Evolutionary conservation across 1,140 invertebrate species (phyloP), one percentile per base, ranked within the genome.

Genomic region (Drosophila mauritiana): DNA sequence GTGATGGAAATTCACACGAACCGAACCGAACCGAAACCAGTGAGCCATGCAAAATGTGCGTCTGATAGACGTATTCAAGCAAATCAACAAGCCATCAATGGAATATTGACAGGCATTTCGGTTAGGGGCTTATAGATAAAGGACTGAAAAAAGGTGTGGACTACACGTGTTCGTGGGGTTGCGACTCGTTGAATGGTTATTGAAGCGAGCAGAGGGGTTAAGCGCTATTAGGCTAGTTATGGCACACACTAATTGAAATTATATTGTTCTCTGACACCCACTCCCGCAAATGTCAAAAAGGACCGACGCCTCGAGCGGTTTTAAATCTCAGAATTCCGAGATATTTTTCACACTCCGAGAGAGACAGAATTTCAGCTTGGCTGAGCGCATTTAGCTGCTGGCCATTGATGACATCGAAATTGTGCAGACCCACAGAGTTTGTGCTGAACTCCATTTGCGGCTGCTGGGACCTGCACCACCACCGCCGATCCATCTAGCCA

Each of bases 341-440:
- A 62, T 75, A 40, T 42, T 72, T 70, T 70, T 36, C 27, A 69
- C 49, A 25, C 45, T 63, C 8, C 17, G 13, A 34, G 45, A 15
- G 11, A n/a, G 54, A 56, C 62, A 61, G 65, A 80, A 20, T 89
- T 91, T 91, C 75, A 90, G 81, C 84, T 86, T 80, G 59, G 84
- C 49, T 90, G 81, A 48, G 25, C 73, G 52, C 64, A 64, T 67
- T 80, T 77, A 69, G 65, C 61, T 81, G 55, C 56, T 53, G 56
- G 64, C 62, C 55, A 67, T 59, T 74, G 78, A 86, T 81, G 78
- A 49, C 78, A 81, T 80, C 82, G 62, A 88, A 85, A 78, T 85
- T 67, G 82, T 80, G 48, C 75, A 76, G 48, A 84, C 53, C 56
- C 55, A 59, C 55, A 59, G 67, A 78, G 61, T 75, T 78, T 36